Evolutionary conservation across 2,888 invertebrate species (phyloP).

Genomic region (Dysmachus trigonus): DNA sequence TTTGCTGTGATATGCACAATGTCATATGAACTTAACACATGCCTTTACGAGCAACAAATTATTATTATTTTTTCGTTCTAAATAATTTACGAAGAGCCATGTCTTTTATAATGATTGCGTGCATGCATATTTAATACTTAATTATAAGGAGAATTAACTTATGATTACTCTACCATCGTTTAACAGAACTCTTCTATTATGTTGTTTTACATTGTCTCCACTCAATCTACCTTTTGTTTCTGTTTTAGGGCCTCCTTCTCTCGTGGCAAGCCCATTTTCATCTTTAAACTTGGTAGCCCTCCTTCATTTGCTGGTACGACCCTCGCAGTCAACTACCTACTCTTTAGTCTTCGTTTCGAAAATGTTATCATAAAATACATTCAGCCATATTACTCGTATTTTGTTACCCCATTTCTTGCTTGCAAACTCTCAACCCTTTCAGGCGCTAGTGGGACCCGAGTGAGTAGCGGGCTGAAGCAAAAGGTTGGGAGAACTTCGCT

Average conservation of each 20-base stretch:
- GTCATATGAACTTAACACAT: neutral
- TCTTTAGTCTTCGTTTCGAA: conserved; percentile 37
- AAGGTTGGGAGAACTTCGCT: conserved; percentile 23
- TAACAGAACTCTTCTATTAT: conserved; percentile 49
- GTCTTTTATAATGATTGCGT: conserved; percentile 52
- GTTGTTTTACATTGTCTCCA: conserved; percentile 47
- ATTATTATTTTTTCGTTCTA: neutral
- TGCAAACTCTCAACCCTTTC: conserved; percentile 38
- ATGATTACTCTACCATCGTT: conserved; percentile 49
- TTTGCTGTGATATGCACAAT: neutral
- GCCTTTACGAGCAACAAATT: neutral
- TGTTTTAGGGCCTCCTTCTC: neutral
- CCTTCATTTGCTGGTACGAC: conserved; percentile 38
- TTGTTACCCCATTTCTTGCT: conserved; percentile 44
- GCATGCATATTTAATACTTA: conserved; percentile 51
- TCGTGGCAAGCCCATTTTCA: neutral
- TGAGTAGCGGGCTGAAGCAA: conserved; percentile 7
- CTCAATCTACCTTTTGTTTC: conserved; percentile 17
- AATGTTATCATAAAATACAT: conserved; percentile 47
- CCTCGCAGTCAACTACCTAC: conserved; percentile 12
- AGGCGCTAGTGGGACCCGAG: conserved; percentile 11
- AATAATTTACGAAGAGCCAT: neutral
- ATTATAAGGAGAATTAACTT: conserved; percentile 52
- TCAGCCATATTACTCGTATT: conserved; percentile 45
- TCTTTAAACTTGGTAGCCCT: conserved; percentile 25